Base-by-base conservation (phyloP, 2,888 invertebrate species). In the Chirona hameri region DNA sequence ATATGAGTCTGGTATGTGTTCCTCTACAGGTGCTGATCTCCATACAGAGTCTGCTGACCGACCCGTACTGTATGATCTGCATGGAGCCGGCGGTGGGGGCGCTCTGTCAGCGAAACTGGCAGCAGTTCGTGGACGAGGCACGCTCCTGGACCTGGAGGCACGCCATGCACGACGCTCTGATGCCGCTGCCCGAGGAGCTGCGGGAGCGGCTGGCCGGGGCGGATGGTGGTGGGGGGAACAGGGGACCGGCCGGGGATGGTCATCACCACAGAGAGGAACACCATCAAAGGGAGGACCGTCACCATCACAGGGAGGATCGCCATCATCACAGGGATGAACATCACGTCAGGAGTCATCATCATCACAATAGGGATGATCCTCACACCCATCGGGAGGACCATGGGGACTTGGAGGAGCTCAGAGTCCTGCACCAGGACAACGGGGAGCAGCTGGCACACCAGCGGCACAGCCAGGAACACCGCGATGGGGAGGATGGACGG, bases 111-210 rank as follows among this genome's bases (percentile, higher is more conserved):
- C 90, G 91, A 55, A 92, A 95, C 87, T 90, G 93, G 57, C 88
- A 90, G 80, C 91, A 91, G 83, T 97, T 95, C 88, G 94, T 96
- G 86, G 91, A 92, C 84, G 91, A 95, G 65, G 96, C 96, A 0
- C 90, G 94, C 79, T 90, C 92, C 15, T 97, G 96, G 95, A 96
- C 96, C 0, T 95, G 95, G 94, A 92, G 93, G 86, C 96, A 95
- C 89, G 96, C 95, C 55, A 95, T 95, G 94, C 92, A 92, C 86
- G 94, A 94, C 86, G 89, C 90, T 84, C 87, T 90, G 72, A 48
- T 81, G 48, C 84, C 84, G 1, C 83, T 82, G 48, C 29, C 29
- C 18, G 48, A 48, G 48, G 48, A 48, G 27, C n/a, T n/a, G 79
- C 82, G 24, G 69, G 82, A 24, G 18, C 80, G 39, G 65, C 81